Evolutionary conservation across 53 echinoderm and acorn worm species (phyloP).

Genomic region (Stichopus horrens): DNA sequence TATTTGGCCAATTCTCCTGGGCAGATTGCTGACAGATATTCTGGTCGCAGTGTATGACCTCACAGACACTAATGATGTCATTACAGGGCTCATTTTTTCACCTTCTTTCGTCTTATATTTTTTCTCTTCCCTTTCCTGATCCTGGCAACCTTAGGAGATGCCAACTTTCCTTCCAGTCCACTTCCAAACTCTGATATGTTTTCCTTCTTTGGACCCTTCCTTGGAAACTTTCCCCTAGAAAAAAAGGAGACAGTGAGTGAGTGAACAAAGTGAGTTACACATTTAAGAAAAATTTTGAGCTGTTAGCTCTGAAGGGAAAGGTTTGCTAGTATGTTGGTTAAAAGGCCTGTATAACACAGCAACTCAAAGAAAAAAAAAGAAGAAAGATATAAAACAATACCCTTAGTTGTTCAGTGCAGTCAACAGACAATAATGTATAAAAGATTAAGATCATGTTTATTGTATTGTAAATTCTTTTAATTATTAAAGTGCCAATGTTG

Average conservation of each 20-base stretch:
- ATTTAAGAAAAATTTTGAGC: not conserved
- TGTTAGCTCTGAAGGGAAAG: no score
- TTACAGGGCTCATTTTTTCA: not conserved
- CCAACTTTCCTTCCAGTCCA: constrained; percentile 8
- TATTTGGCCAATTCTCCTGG: no score
- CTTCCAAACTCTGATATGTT: constrained; percentile 19
- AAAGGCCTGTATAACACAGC: no score
- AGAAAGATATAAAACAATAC: no score
- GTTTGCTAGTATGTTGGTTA: no score
- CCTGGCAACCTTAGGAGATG: not conserved
- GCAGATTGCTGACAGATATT: no score
- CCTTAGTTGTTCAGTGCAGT: no score
- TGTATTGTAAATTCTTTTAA: no score
- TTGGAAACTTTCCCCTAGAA: not conserved
- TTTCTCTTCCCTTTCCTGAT: not conserved
- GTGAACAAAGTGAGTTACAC: not conserved
- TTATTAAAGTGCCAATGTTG: no score
- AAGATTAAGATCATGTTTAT: no score
- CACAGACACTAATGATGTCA: not conserved
- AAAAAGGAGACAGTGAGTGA: not conserved
- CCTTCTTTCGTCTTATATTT: not conserved
- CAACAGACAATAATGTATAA: no score
- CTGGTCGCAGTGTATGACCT: not conserved
- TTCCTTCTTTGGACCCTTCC: not conserved
- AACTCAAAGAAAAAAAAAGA: no score